phyloP scores from a whole-genome alignment of 1,140 invertebrate genomes.

The Drosophila tsacasi region DNA sequence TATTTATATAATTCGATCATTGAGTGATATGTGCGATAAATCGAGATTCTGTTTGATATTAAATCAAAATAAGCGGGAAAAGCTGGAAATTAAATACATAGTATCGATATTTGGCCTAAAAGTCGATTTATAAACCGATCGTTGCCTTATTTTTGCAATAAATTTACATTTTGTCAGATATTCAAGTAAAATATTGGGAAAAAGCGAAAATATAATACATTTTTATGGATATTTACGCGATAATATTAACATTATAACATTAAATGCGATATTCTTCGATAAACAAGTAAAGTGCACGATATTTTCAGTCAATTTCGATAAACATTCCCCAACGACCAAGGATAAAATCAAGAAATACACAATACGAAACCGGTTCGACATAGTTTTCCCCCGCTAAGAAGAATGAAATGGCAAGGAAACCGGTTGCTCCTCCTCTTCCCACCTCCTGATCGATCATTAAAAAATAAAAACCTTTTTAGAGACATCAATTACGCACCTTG shows the following conservation, averaged over 20 bases:
- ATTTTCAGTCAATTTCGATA: background rate
- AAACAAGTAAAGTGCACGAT: too few species aligned
- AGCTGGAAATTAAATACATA: background rate
- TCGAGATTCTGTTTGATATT: background rate
- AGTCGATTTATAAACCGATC: too few species aligned
- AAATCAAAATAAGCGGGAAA: background rate
- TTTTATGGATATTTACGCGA: background rate
- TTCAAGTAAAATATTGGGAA: too few species aligned
- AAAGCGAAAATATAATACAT: too few species aligned
- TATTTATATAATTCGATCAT: background rate
- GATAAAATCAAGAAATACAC: background rate
- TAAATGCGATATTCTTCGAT: background rate
- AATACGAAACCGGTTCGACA: constrained; percentile 75
- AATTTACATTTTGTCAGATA: too few species aligned
- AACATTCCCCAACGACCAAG: background rate
- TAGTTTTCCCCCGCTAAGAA: background rate
- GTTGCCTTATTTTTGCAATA: too few species aligned
- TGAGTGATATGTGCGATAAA: background rate
- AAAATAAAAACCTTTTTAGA: background rate
- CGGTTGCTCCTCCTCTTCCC: background rate
- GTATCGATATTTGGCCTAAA: too few species aligned
- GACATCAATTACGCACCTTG: constrained; percentile 56
- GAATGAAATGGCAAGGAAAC: background rate
- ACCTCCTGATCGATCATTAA: background rate
- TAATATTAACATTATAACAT: background rate